These are phyloP conservation scores for Artemia franciscana DNA, from an alignment of 1,140 invertebrate genomes.

Conservation along the genomic window DNA sequence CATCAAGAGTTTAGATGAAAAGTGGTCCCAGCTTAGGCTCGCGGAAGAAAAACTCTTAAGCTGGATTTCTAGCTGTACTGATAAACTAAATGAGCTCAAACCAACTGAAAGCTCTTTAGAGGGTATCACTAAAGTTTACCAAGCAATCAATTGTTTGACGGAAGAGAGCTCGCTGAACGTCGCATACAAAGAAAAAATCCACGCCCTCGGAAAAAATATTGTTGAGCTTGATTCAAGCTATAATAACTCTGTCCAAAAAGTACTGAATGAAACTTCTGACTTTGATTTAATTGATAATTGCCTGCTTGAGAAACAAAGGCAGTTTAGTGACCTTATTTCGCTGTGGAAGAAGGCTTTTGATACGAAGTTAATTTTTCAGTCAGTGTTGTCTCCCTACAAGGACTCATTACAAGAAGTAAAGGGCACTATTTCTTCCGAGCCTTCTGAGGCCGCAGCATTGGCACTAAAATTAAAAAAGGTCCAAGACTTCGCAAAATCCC, in stretches of 20 bases:
- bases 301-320: conserved; percentile 36
- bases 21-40: conserved; percentile 18
- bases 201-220: conserved; percentile 42
- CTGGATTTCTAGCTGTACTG: conserved; percentile 13
- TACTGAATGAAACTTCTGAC: conserved; percentile 39
- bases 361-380: conserved; percentile 36
- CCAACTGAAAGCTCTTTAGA: conserved; percentile 19
- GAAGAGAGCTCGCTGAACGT: conserved; percentile 26
- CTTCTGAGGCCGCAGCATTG: conserved; percentile 3
- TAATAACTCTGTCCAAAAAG: conserved; percentile 48
- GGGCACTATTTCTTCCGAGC: conserved; percentile 11
- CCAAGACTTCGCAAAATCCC: conserved; percentile 1
- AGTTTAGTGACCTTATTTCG: conserved; percentile 38
- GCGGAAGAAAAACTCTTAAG: conserved; percentile 15
- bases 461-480: conserved; percentile 3
- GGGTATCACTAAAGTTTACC: conserved; percentile 31
- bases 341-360: conserved; percentile 50
- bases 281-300: conserved; percentile 51
- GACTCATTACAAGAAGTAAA: conserved; percentile 28
- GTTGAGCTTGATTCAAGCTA: conserved; percentile 56
- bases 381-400: conserved; percentile 37
- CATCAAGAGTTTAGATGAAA: conserved; percentile 29
- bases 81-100: conserved; percentile 13
- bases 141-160: conserved; percentile 25
- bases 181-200: conserved; percentile 30